phyloP scores from a whole-genome alignment of 35 echinoderm and acorn worm species.

The Hemicentrotus pulcherrimus region DNA sequence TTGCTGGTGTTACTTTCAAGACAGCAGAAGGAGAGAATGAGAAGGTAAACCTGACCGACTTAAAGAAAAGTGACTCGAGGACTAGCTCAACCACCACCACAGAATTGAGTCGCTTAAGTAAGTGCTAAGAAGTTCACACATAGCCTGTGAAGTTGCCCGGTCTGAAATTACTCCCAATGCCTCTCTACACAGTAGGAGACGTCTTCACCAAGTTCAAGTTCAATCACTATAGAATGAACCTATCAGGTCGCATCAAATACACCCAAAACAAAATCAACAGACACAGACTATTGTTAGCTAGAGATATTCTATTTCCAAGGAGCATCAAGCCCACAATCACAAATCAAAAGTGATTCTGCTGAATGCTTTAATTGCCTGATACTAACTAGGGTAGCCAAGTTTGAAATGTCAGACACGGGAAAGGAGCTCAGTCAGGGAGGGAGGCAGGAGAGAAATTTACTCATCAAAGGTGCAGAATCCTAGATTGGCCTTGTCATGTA shows the following conservation, averaged over 20 bases:
- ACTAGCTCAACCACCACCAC: background rate
- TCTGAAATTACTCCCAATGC: background rate
- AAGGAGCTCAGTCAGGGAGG: background rate
- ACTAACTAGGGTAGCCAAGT: conserved; percentile 10
- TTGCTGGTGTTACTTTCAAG: background rate
- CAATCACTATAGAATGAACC: background rate
- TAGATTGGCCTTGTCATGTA: conserved; percentile 5
- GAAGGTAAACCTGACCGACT: background rate
- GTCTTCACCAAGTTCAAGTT: background rate
- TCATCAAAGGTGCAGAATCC: background rate
- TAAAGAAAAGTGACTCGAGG: background rate
- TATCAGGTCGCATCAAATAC: background rate
- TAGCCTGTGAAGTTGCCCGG: background rate
- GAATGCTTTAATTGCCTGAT: conserved; percentile 18
- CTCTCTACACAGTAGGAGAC: background rate
- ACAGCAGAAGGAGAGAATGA: background rate
- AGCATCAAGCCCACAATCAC: background rate
- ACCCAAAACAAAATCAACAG: background rate
- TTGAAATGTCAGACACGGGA: background rate
- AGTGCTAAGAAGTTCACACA: background rate
- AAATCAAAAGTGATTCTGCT: background rate
- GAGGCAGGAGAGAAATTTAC: background rate
- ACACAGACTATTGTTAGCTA: conserved; percentile 11
- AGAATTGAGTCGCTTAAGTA: background rate
- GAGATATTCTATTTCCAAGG: conserved; percentile 3